Evolutionary conservation across 2,113 vertebrate species (phyloP).

Genomic region (Crotalus viridis): DNA sequence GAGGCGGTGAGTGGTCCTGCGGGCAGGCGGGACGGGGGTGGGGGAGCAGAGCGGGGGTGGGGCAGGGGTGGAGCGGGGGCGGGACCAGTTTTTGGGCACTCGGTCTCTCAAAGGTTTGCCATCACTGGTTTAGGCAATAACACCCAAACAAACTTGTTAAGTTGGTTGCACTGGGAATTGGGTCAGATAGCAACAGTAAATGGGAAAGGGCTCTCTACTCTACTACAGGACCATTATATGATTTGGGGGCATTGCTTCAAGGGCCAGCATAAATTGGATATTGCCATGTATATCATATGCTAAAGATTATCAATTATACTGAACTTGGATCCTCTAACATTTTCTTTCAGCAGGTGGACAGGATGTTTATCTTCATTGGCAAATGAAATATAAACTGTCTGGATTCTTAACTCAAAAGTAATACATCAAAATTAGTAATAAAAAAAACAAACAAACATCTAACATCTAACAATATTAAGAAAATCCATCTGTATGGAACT

Average conservation of each 20-base stretch:
- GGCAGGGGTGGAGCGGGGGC: no score
- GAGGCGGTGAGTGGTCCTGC: no score
- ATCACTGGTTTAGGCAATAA: background rate
- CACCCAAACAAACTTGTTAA: background rate
- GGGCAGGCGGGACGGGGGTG: no score
- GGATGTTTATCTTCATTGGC: background rate
- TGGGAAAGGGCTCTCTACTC: background rate
- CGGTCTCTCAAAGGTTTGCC: no score
- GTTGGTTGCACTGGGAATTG: background rate
- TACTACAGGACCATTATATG: background rate
- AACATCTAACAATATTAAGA: background rate
- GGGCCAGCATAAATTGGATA: background rate
- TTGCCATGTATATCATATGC: background rate
- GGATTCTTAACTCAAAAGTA: background rate
- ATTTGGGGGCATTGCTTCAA: background rate
- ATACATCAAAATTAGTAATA: background rate
- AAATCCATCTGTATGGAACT: background rate
- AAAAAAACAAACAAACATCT: background rate
- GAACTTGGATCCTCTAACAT: background rate
- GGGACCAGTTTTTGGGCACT: no score
- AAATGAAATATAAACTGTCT: background rate
- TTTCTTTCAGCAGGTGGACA: background rate
- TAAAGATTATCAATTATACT: background rate
- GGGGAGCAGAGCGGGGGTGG: no score
- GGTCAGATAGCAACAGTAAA: background rate